Conservation (phyloP, 1,140 invertebrate genomes). For the fruit fly (Drosophila melanogaster) region DNA sequence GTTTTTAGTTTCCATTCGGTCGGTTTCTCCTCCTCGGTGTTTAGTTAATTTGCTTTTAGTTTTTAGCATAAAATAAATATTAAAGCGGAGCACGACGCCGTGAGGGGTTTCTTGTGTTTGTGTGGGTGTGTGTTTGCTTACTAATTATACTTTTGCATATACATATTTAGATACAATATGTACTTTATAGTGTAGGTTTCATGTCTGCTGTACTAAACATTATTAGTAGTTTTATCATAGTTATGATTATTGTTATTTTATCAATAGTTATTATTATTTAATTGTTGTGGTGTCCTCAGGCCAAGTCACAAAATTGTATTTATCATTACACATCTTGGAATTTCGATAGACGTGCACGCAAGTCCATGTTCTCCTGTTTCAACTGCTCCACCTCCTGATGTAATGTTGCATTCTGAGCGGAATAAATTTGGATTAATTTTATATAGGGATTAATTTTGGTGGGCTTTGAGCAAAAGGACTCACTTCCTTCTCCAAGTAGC, state of each 20-base stretch:
- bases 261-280: constrained; percentile 70
- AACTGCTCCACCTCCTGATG: constrained; percentile 94
- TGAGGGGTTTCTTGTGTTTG: constrained; percentile 35
- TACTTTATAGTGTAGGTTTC: constrained; percentile 52
- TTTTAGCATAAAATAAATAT: constrained; percentile 75
- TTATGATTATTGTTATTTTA: constrained; percentile 60
- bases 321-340: constrained; percentile 91
- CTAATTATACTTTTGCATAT: constrained; percentile 44
- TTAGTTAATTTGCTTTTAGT: constrained; percentile 64
- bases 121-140: constrained; percentile 47
- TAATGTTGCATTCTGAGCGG: constrained; percentile 90
- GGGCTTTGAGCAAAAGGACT: constrained; percentile 39
- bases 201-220: constrained; percentile 73
- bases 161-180: constrained; percentile 34
- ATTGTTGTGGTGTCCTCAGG: constrained; percentile 76
- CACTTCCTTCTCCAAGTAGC: constrained; percentile 97
- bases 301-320: constrained; percentile 69
- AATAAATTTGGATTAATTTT: not conserved
- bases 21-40: constrained; percentile 37
- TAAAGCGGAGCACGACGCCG: constrained; percentile 60
- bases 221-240: constrained; percentile 67
- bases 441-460: not conserved
- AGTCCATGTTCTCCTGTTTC: constrained; percentile 95
- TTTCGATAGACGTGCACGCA: constrained; percentile 94
- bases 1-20: constrained; percentile 30